Evolutionary conservation across 2,888 invertebrate genomes (phyloP).

Genomic region (Chymomyza procnemis): DNA sequence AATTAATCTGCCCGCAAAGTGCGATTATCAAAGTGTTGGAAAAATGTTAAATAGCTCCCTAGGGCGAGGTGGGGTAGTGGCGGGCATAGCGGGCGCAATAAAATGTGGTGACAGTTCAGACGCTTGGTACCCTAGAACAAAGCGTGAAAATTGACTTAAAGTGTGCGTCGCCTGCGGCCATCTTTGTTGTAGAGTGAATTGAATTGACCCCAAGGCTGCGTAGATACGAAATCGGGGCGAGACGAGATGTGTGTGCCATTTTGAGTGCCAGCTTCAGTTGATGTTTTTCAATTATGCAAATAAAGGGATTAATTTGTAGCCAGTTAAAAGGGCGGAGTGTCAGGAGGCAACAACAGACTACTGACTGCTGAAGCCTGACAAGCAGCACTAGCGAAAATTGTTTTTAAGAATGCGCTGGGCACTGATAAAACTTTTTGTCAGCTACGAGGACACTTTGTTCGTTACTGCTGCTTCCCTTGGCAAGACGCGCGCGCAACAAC

Average conservation of each 20-base stretch:
- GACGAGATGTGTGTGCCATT: constrained; percentile 49
- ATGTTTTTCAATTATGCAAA: constrained; percentile 76
- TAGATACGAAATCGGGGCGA: neutral
- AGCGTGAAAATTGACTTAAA: constrained; percentile 13
- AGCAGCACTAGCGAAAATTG: constrained; percentile 48
- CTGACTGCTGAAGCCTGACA: constrained; percentile 1
- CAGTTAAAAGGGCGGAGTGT: constrained; percentile 21
- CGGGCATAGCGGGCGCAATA: constrained; percentile 41
- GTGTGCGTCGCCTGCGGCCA: constrained; percentile 40
- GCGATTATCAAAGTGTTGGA: constrained; percentile 73
- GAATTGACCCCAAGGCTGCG: neutral
- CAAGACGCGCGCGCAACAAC: constrained; percentile 50
- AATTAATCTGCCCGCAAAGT: constrained; percentile 72
- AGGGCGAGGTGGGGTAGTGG: constrained; percentile 33
- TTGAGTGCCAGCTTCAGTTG: constrained; percentile 59
- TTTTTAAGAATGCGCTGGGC: constrained; percentile 58
- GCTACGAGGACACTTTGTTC: constrained; percentile 22
- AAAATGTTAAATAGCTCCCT: constrained; percentile 71
- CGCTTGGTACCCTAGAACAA: neutral
- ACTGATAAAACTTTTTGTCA: constrained; percentile 54
- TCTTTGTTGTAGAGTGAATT: constrained; percentile 27
- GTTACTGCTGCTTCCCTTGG: neutral
- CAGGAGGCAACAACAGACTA: neutral
- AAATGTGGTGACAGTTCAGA: constrained; percentile 62
- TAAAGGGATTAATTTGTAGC: constrained; percentile 72